These are phyloP conservation scores for Nematopogon swammerdamellus DNA, from an alignment of 2,888 invertebrate species.

Conservation along the genomic window DNA sequence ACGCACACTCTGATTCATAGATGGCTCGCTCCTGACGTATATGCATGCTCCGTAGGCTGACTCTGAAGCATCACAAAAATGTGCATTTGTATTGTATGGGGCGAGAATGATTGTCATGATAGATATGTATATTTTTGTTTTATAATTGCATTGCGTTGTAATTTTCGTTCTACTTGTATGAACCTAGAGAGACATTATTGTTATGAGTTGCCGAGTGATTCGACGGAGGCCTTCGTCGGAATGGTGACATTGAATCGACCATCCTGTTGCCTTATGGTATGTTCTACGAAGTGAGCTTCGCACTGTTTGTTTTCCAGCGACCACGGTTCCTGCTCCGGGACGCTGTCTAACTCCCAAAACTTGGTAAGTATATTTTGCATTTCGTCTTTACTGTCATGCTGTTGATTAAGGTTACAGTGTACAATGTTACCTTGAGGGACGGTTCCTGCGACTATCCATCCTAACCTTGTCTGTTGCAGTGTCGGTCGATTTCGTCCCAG, in stretches of 20 bases:
- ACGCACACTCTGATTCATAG: too few species aligned
- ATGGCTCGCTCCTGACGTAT: too few species aligned
- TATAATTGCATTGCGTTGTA: too few species aligned
- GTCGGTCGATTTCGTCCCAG: conserved; percentile 9
- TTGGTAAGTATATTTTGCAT: conserved; percentile 2
- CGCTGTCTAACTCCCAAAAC: conserved; percentile 11
- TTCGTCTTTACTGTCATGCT: conserved; percentile 4
- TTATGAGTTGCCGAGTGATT: conserved; percentile 10
- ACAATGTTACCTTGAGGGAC: conserved; percentile 2
- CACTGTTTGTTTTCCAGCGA: conserved; percentile 7
- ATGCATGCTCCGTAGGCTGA: too few species aligned
- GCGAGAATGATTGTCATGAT: too few species aligned
- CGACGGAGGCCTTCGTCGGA: conserved; percentile 9
- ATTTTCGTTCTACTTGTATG: conserved; percentile 9
- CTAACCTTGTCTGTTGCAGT: conserved; percentile 11
- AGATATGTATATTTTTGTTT: too few species aligned
- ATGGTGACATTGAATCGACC: conserved; percentile 13
- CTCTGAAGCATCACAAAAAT: too few species aligned
- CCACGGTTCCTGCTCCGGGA: neutral
- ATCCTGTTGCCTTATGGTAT: conserved; percentile 8
- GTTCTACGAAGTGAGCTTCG: conserved; percentile 9
- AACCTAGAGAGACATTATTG: conserved; percentile 9
- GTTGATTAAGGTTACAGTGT: conserved; percentile 9
- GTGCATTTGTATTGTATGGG: too few species aligned
- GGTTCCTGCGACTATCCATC: conserved; percentile 12